These are phyloP conservation scores for Ictidomys tridecemlineatus DNA, from an alignment of 2,113 vertebrate genomes.

Conservation along the genomic window DNA sequence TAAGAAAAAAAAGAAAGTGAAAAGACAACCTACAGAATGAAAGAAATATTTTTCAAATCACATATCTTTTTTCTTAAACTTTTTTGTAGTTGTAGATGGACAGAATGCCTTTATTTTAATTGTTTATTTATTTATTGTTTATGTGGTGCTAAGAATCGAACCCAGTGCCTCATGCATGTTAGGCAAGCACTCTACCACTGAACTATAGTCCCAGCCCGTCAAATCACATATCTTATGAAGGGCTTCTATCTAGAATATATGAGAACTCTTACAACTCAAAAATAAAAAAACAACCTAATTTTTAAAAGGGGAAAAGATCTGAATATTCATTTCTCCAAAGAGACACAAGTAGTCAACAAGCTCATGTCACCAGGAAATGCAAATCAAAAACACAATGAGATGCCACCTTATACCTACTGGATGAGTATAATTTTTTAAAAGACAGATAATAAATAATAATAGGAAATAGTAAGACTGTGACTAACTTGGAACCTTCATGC, in stretches of 20 bases:
- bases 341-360: background rate
- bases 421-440: background rate
- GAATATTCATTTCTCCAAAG: background rate
- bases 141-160: too few species aligned
- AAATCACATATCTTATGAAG: background rate
- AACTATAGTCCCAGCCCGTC: too few species aligned
- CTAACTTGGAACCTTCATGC: background rate
- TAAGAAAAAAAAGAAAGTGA: background rate
- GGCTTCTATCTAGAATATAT: background rate
- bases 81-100: too few species aligned
- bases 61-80: background rate
- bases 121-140: too few species aligned
- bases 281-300: background rate
- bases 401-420: background rate
- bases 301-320: background rate
- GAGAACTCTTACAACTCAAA: background rate
- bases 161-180: too few species aligned
- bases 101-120: too few species aligned
- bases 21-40: background rate
- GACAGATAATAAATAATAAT: background rate
- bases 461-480: background rate
- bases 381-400: background rate
- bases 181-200: too few species aligned
- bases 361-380: background rate
- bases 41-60: background rate